These are phyloP conservation scores for Ascidia mentula DNA, from an alignment of 23 tunicate species.

Conservation along the genomic window DNA sequence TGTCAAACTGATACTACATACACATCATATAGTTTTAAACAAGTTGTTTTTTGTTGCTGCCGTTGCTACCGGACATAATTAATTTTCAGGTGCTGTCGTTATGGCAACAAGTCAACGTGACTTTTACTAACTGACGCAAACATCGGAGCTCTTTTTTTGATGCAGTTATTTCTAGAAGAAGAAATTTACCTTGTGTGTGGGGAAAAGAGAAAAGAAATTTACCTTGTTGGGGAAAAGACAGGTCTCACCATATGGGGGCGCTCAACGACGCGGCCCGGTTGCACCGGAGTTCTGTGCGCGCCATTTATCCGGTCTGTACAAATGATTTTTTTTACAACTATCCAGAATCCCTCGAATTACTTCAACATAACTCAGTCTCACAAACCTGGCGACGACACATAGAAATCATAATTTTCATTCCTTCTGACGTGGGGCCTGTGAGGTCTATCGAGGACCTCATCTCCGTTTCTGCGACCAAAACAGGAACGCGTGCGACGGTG, in stretches of 20 bases:
- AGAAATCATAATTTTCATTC: constrained; percentile 25
- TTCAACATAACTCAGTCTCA: neutral
- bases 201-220: too few relatives aligned
- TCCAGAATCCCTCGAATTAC: neutral
- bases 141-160: too few relatives aligned
- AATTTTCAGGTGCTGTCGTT: too few relatives aligned
- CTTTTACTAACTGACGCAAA: too few relatives aligned
- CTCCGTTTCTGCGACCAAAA: constrained; percentile 29
- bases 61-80: too few relatives aligned
- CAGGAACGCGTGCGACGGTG: constrained; percentile 16
- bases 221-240: too few relatives aligned
- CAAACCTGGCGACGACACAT: neutral
- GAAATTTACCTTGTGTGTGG: too few relatives aligned
- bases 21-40: too few relatives aligned
- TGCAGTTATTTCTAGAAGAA: too few relatives aligned
- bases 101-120: too few relatives aligned
- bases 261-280: neutral
- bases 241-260: neutral
- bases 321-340: neutral
- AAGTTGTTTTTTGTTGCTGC: too few relatives aligned
- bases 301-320: neutral
- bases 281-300: neutral
- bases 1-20: too few relatives aligned
- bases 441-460: constrained; percentile 5
- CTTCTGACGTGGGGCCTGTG: constrained; percentile 7